A percentile compares a stretch with the other conserved stretches of the same genome.
Conservation (phyloP, 1,140 invertebrate genomes). For the Forficula auricularia region DNA sequence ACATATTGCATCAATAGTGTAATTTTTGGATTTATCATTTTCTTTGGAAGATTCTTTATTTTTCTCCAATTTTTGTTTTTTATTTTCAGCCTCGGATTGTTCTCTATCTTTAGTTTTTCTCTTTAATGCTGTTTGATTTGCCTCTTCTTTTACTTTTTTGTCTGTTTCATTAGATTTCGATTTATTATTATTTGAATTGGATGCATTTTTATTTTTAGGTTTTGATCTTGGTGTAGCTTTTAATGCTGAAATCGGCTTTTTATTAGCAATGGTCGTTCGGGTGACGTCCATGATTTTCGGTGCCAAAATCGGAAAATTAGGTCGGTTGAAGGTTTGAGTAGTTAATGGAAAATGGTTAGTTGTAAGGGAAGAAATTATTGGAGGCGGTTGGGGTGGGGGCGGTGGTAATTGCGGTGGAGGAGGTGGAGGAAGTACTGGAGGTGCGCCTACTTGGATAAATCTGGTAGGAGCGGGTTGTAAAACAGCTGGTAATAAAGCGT, state of each 20-base stretch:
- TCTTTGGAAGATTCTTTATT: slow-evolving; percentile 8
- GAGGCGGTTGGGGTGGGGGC: slow-evolving; percentile 3
- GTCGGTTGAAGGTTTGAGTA: not conserved
- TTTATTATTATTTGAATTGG: slow-evolving; percentile 9
- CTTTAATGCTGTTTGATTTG: slow-evolving; percentile 7
- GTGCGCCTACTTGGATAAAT: too few species aligned
- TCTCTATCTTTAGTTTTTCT: slow-evolving; percentile 8
- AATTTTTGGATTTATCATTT: slow-evolving; percentile 7
- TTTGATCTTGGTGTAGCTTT: slow-evolving; percentile 17
- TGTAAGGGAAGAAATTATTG: slow-evolving; percentile 13
- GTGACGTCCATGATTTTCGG: slow-evolving; percentile 25
- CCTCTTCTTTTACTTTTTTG: slow-evolving; percentile 9
- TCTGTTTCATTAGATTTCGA: slow-evolving; percentile 14
- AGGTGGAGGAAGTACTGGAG: too few species aligned
- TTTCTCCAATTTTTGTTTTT: slow-evolving; percentile 11
- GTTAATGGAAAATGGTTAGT: not conserved
- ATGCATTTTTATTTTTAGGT: slow-evolving; percentile 9
- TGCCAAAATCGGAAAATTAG: not conserved
- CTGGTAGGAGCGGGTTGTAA: too few species aligned
- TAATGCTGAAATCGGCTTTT: slow-evolving; percentile 49
- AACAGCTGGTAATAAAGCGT: too few species aligned
- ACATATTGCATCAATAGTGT: slow-evolving; percentile 9
- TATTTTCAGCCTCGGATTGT: slow-evolving; percentile 10
- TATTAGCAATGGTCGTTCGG: slow-evolving; percentile 47
- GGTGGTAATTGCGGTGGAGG: slow-evolving; percentile 15